A percentile compares a stretch with the other conserved stretches of the same genome.
phyloP scores from a whole-genome alignment of 2,113 vertebrate genomes.

The Lepus europaeus region DNA sequence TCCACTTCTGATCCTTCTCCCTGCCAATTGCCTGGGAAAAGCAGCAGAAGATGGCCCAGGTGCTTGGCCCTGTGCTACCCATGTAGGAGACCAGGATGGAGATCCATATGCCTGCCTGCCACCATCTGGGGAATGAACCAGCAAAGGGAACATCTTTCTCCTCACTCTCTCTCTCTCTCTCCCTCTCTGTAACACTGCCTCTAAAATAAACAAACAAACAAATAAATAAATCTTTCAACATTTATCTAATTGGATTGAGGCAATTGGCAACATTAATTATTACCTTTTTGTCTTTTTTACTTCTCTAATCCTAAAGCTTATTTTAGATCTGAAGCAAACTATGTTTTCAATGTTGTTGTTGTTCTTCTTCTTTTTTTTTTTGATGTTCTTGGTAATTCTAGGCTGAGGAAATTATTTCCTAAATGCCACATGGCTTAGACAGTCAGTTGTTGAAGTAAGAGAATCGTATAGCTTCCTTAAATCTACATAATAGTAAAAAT shows the following conservation, averaged over 20 bases:
- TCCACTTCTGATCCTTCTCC: too few species aligned
- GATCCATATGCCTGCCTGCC: too few species aligned
- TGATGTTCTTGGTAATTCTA: slow-evolving; percentile 3
- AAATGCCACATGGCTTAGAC: not conserved
- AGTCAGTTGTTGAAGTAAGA: not conserved
- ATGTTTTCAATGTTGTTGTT: not conserved
- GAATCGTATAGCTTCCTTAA: not conserved
- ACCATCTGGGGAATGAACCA: too few species aligned
- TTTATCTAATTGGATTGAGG: not conserved
- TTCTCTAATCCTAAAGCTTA: not conserved
- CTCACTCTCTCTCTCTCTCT: too few species aligned
- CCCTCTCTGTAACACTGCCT: too few species aligned
- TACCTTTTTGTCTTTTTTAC: not conserved
- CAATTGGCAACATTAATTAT: not conserved
- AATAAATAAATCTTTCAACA: not conserved
- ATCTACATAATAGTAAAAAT: not conserved
- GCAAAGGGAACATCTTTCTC: too few species aligned
- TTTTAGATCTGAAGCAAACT: slow-evolving; percentile 8
- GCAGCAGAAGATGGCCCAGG: too few species aligned
- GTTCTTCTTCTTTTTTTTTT: too few species aligned
- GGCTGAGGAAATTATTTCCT: slow-evolving; percentile 26
- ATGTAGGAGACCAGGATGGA: too few species aligned
- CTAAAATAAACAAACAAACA: too few species aligned
- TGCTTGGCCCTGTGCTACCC: too few species aligned
- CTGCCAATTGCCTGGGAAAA: too few species aligned